Evolutionary conservation across 2,888 invertebrate species (phyloP).

Genomic region (Lysandra coridon): DNA sequence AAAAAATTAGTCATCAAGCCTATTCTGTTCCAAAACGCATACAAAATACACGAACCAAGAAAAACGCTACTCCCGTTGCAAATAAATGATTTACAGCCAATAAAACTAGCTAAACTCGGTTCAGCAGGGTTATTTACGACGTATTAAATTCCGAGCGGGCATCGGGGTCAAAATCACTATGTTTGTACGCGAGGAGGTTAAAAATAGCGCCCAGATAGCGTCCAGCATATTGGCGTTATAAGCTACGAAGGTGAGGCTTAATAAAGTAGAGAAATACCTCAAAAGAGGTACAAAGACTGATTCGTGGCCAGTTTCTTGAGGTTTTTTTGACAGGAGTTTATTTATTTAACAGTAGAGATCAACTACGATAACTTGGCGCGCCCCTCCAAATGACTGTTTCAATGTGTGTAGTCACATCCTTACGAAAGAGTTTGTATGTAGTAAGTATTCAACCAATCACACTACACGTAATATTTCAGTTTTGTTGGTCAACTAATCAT

Average conservation of each 20-base stretch:
- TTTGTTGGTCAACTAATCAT: no score
- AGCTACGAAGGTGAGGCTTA: background rate
- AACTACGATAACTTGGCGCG: no score
- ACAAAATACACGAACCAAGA: background rate
- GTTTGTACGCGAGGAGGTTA: background rate
- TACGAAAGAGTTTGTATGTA: no score
- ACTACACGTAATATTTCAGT: no score
- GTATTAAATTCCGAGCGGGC: constrained; percentile 1
- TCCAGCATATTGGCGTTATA: constrained; percentile 9
- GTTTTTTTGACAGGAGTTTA: background rate
- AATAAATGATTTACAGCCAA: constrained; percentile 19
- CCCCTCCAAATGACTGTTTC: no score
- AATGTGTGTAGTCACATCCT: no score
- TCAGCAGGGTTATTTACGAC: constrained; percentile 15
- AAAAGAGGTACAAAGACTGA: background rate
- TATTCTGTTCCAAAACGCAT: background rate
- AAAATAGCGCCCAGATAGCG: constrained; percentile 2
- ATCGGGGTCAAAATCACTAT: constrained; percentile 20
- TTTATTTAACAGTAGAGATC: background rate
- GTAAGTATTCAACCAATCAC: no score
- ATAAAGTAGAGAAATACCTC: background rate
- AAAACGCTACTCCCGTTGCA: constrained; percentile 3
- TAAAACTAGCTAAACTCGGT: constrained; percentile 16
- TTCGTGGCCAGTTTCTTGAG: background rate
- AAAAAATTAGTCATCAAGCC: no score